Evolutionary conservation across 2,797 vertebrate species (phyloP).

Genomic region (Mergus octosetaceus): DNA sequence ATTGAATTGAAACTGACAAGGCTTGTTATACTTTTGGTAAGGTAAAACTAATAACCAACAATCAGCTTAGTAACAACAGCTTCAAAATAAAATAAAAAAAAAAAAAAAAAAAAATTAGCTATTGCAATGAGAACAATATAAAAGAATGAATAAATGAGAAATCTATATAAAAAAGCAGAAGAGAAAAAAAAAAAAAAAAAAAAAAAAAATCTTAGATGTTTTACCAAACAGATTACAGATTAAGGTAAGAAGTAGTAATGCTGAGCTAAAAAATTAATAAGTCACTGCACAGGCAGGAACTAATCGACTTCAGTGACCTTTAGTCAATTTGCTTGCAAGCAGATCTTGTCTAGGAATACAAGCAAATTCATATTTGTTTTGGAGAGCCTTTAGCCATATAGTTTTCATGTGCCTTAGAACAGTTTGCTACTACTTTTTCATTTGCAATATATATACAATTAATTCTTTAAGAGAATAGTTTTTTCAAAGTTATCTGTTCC

Average conservation of each 20-base stretch:
- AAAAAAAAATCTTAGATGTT: not conserved
- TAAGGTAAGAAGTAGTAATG: not conserved
- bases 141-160: not conserved
- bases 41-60: not conserved
- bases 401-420: rapidly evolving
- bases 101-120: not conserved
- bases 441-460: not conserved
- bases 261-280: not conserved
- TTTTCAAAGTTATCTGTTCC: not conserved
- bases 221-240: not conserved
- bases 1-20: not conserved
- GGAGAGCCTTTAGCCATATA: not conserved
- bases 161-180: not conserved
- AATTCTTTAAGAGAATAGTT: not conserved
- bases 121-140: not conserved
- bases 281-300: rapidly evolving
- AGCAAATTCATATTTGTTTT: not conserved
- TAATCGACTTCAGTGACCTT: not conserved
- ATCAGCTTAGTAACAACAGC: not conserved
- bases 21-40: not conserved
- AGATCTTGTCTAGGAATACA: not conserved
- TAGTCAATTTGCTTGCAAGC: not conserved
- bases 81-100: not conserved
- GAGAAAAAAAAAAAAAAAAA: not conserved
- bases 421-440: not conserved